phyloP scores from a whole-genome alignment of 92 coral and sea anemone genomes.

The Diadumene lineata region DNA sequence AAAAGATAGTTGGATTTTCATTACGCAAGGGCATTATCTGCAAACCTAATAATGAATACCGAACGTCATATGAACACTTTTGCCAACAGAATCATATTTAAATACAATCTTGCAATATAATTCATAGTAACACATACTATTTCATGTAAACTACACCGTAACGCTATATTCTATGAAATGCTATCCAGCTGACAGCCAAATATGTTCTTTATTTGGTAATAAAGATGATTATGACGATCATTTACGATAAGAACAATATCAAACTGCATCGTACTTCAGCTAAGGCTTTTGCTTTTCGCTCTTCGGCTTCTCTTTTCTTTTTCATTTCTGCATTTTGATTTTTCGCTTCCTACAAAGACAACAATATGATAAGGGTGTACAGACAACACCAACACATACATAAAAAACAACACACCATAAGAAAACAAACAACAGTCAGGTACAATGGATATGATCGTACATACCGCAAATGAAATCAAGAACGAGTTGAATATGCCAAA shows the following conservation, averaged over 20 bases:
- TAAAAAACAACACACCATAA: not conserved
- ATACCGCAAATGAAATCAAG: slow-evolving; percentile 94
- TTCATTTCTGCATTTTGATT: slow-evolving; percentile 92
- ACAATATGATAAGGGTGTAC: not conserved
- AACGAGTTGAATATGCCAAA: slow-evolving; percentile 90
- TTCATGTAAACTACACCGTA: too few species aligned
- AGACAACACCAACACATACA: not conserved
- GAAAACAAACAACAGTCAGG: not conserved
- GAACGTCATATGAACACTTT: too few species aligned
- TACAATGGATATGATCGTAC: slow-evolving; percentile 15
- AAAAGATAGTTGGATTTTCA: too few species aligned
- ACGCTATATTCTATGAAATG: too few species aligned
- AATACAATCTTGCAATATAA: too few species aligned
- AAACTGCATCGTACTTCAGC: slow-evolving; percentile 63
- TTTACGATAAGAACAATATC: not conserved
- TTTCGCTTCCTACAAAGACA: slow-evolving; percentile 77
- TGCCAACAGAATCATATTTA: too few species aligned
- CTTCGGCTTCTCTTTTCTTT: slow-evolving; percentile 92
- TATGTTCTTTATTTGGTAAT: too few species aligned
- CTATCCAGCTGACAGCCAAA: too few species aligned
- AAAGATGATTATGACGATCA: too few species aligned
- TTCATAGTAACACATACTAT: too few species aligned
- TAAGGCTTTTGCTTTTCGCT: slow-evolving; percentile 76
- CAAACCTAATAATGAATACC: too few species aligned
- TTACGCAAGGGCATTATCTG: too few species aligned